phyloP scores from a whole-genome alignment of 2,888 invertebrate species.

The Sclerodermus sp. region DNA sequence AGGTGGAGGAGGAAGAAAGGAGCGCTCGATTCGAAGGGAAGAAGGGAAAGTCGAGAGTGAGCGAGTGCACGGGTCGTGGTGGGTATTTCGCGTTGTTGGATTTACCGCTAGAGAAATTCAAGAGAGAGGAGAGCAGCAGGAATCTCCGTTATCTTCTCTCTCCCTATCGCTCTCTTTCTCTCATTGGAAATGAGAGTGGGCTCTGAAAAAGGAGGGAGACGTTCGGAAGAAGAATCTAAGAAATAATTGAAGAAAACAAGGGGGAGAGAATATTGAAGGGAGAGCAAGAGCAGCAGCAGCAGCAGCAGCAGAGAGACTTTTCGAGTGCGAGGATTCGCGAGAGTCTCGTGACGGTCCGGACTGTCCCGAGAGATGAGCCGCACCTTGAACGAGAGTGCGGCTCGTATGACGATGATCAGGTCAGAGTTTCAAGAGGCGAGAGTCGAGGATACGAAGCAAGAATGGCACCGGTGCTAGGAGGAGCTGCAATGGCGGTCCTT shows the following conservation, averaged over 20 bases:
- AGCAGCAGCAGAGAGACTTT: no score
- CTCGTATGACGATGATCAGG: constrained; percentile 30
- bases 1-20: constrained; percentile 2
- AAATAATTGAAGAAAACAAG: no score
- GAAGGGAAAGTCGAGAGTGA: constrained; percentile 12
- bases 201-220: no score
- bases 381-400: constrained; percentile 16
- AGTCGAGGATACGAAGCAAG: constrained; percentile 28
- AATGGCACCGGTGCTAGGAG: constrained; percentile 58
- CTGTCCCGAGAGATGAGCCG: constrained; percentile 30
- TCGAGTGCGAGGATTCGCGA: background rate
- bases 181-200: no score
- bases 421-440: constrained; percentile 1
- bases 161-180: no score
- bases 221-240: no score
- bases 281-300: no score
- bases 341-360: constrained; percentile 11
- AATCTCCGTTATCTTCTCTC: background rate
- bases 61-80: constrained; percentile 13
- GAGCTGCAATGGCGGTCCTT: constrained; percentile 57
- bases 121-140: background rate
- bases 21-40: constrained; percentile 12
- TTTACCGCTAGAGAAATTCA: background rate
- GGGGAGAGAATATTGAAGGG: no score
- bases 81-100: constrained; percentile 13